Base-by-base conservation (phyloP, 2,888 invertebrate species). In the Campoplex nolae region DNA sequence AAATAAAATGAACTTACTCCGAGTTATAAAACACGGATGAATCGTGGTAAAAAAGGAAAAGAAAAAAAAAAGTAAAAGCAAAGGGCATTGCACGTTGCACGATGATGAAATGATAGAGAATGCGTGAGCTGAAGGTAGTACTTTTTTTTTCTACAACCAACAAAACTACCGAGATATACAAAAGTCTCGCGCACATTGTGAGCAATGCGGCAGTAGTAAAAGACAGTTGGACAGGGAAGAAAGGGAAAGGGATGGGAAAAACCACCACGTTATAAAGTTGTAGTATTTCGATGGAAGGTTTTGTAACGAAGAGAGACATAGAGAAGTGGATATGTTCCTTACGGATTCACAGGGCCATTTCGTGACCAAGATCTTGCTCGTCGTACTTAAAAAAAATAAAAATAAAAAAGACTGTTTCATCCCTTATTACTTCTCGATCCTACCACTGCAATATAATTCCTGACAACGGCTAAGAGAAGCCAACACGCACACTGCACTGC, bases 201-300 rank as follows among this genome's bases (percentile, higher is more conserved):
- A 48, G 73, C 80, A 86, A 80, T 83, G 83, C 86, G 76, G 77
- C 83, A 80, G 86, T 79, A 81, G 86, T 86, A 83, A 83, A 86
- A 75, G 28, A 74, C 45, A 62, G 78, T 82, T 78, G 38, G 78
- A 62, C 54, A 51, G 51, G 65, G 8, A 3, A 51, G 35, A 32
- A 18, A 23, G 45, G n/a, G 58, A 16, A 56, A 23, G 58, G 13
- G 35, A 54, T n/a, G 32, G 9, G 18, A 35, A 18, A 16, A 35
- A 42, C 18, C 45, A 56, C 9, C 77, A 73, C 35, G 75, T 83
- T 76, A 76, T 83, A 83, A 83, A 76, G 56, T 71, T 86, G 83
- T 71, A 76, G 80, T 62, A 75, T 65, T 79, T 45, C 75, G 51
- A 18, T 28, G 28, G 38, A 70, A 62, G 83, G 65, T 70, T 71